Conservation (phyloP, 2,888 invertebrate species). For the Tiliacea aurago region DNA sequence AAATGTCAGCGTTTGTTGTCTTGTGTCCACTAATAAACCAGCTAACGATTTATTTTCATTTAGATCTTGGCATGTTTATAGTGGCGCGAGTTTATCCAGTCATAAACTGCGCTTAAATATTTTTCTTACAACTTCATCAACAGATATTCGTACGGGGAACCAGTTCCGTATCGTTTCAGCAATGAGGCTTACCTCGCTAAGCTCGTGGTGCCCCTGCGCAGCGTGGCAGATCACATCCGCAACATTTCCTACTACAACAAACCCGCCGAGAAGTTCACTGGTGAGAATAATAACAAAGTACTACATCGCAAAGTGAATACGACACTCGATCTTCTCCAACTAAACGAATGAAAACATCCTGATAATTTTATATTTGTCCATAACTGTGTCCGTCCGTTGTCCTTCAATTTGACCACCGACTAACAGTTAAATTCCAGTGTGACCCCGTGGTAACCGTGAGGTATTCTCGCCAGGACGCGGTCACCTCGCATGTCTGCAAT, state of each 20-base stretch:
- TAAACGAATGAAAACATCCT: slow-evolving; percentile 64
- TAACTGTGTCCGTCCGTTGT: slow-evolving; percentile 60
- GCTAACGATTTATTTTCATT: slow-evolving; percentile 82
- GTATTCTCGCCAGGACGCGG: slow-evolving; percentile 93
- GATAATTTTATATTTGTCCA: slow-evolving; percentile 53
- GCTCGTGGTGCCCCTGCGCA: slow-evolving; percentile 92
- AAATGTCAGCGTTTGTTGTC: slow-evolving; percentile 86
- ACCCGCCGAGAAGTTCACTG: slow-evolving; percentile 93
- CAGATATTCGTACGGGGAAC: slow-evolving; percentile 90
- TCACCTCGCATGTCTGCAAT: slow-evolving; percentile 95
- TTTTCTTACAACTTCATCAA: slow-evolving; percentile 46
- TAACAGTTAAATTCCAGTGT: slow-evolving; percentile 84
- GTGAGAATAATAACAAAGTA: slow-evolving; percentile 82
- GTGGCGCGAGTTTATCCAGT: slow-evolving; percentile 10
- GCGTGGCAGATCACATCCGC: slow-evolving; percentile 91
- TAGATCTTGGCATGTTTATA: slow-evolving; percentile 61
- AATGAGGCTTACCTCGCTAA: slow-evolving; percentile 94
- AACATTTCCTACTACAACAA: slow-evolving; percentile 92
- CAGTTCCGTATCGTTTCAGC: slow-evolving; percentile 91
- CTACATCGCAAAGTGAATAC: slow-evolving; percentile 59
- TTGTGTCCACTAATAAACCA: slow-evolving; percentile 76
- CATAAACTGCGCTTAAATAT: slow-evolving; percentile 49
- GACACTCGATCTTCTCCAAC: slow-evolving; percentile 65
- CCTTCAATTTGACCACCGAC: slow-evolving; percentile 74
- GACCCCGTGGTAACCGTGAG: slow-evolving; percentile 85